Base-by-base conservation (phyloP, 2,113 vertebrate genomes). In the Saimiri boliviensis region DNA sequence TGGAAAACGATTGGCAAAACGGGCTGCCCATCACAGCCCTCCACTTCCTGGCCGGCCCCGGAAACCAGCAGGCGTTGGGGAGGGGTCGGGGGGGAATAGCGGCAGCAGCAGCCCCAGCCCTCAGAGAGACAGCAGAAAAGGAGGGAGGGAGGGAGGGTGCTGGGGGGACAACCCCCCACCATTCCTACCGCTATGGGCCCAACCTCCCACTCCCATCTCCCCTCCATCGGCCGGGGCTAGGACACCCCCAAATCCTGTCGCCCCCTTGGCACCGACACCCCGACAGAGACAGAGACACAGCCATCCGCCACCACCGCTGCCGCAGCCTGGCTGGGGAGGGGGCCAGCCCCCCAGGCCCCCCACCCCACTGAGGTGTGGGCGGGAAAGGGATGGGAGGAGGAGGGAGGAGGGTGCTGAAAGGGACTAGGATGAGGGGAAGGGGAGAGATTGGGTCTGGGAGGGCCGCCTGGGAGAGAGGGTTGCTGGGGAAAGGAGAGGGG, bases 291-390 rank as follows among this genome's bases (percentile, higher is more conserved):
- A 96, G 97, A 98, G 97, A 97, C 86, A 93, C 97, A 93, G 96
- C 94, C 97, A 93, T 95, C 96, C 97, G 97, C 97, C 96, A 84
- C 94, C 97, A 80, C 98, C 98, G 98, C 97, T 92, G 97, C 98
- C 87, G 98, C 97, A 97, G 95, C 97, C 98, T 96, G 98, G 97
- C 97, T 96, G 97, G 97, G 97, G 97, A 97, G 97, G 98, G 98
- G 97, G 97, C 97, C 97, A 49, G 96, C 90, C 94, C 97, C 97
- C 97, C 93, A 96, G 96, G 95, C 95, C 94, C 97, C 97, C 95
- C 92, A 85, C 97, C 97, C 97, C 98, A 83, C 82, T 94, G 98
- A 98, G 98, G 98, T 98, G 98, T 96, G 98, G 98, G 98, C 95
- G 91, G 97, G 96, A 96, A 96, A 71, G 91, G 97, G 95, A 60